These are phyloP conservation scores for Melolontha melolontha DNA, from an alignment of 2,888 invertebrate species.

Conservation along the genomic window DNA sequence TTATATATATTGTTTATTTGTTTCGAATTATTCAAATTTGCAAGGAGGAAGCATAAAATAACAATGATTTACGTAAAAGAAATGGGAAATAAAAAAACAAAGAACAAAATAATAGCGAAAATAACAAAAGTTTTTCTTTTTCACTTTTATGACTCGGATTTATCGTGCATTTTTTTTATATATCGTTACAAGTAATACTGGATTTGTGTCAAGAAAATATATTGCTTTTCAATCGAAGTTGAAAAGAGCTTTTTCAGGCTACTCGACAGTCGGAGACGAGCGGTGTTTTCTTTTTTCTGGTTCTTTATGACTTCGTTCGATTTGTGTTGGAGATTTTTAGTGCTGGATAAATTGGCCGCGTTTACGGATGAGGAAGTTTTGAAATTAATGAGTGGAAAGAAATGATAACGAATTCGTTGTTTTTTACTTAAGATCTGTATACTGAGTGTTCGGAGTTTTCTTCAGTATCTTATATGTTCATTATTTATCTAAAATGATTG, in stretches of 20 bases:
- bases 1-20: too few species aligned
- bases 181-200: constrained; percentile 19
- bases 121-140: constrained; percentile 2
- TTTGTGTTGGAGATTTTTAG: constrained; percentile 15
- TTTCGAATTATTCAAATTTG: too few species aligned
- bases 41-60: too few species aligned
- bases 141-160: background rate
- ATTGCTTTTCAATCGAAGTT: constrained; percentile 21
- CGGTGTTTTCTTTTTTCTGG: too few species aligned
- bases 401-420: constrained; percentile 10
- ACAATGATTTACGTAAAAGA: background rate
- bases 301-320: constrained; percentile 13
- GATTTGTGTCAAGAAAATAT: constrained; percentile 23
- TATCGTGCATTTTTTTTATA: constrained; percentile 11
- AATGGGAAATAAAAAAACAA: constrained; percentile 2
- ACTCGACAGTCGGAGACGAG: background rate
- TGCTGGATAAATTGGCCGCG: constrained; percentile 8
- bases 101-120: too few species aligned
- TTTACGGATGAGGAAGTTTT: constrained; percentile 2
- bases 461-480: too few species aligned
- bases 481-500: too few species aligned
- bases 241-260: background rate
- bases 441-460: too few species aligned
- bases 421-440: too few species aligned
- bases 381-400: constrained; percentile 9